Evolutionary conservation across 2,888 invertebrate species (phyloP), one percentile per base, ranked within the genome.

Genomic region (Mythimna lalbum): DNA sequence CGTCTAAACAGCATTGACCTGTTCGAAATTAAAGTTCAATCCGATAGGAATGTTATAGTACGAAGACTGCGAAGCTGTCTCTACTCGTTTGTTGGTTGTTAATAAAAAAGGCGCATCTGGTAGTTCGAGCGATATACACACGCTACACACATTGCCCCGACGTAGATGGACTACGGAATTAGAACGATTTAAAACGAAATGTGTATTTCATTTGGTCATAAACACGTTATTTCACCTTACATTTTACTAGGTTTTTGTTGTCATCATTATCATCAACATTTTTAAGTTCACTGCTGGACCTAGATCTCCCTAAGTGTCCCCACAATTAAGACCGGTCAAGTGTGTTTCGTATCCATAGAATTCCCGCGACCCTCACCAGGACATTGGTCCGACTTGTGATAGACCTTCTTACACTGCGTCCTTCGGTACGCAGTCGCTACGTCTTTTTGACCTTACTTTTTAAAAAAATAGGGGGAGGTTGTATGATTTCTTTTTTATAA

Each of bases 91-190:
- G 82, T 81, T 81, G 57, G 69, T 80, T 71, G 85, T 84, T 83
- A 82, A 83, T 86, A 86, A 86, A 87, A n/a, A 86, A 86, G 55
- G 75, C 86, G 82, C 86, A 89, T 79, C 75, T 76, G 79, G 65
- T 63, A 49, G 65, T 47, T 27, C 55, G 63, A 47, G 67, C 60
- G 64, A 69, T 76, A 63, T 53, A 76, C 27, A 68, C 63, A 64
- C 66, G 36, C 57, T 73, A 86, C 85, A 84, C 85, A 84, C 81
- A 79, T 79, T 81, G 81, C 86, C 71, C 74, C 64, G 72, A 80
- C 84, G 85, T 87, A 88, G 88, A 91, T 88, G 86, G 83, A 88
- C 81, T 89, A 88, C 88, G 69, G 76, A 92, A 90, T 91, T 91
- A 90, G 92, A 90, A 85, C 84, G 80, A 84, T 80, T 80, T 65